A percentile compares a stretch with the other conserved stretches of the same genome.
These are phyloP conservation scores for Rattus norvegicus DNA, from an alignment of 2,113 vertebrate species.

Conservation along the genomic window DNA sequence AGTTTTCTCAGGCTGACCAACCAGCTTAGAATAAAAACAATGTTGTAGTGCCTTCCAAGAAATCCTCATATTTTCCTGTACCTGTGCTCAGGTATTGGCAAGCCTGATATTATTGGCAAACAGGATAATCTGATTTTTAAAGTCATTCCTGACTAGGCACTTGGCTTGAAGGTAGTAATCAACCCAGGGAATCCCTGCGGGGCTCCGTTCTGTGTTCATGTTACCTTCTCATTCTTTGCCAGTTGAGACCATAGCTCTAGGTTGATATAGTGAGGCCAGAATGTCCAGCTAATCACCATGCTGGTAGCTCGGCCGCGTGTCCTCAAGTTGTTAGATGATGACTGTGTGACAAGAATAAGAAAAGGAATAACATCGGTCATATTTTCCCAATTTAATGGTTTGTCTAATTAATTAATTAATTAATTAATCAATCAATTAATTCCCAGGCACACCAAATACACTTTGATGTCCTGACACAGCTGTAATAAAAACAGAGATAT, in stretches of 20 bases:
- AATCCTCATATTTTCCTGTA: background rate
- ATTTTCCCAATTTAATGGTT: slow-evolving; percentile 13
- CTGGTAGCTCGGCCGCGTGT: background rate
- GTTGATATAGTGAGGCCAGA: background rate
- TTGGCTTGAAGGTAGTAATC: background rate
- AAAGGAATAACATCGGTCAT: slow-evolving; percentile 25
- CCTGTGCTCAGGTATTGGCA: background rate
- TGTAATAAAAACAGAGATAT: background rate
- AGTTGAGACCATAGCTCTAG: background rate
- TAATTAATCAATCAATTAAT: slow-evolving; percentile 36
- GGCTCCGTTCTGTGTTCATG: background rate
- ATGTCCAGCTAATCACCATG: background rate
- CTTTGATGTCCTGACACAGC: background rate
- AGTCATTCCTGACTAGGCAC: background rate
- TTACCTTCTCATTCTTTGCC: background rate
- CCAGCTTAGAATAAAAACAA: background rate
- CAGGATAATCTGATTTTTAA: background rate
- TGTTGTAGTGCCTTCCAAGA: background rate
- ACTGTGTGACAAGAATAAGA: background rate
- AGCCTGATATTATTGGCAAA: background rate
- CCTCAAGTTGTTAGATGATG: background rate
- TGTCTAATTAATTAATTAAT: slow-evolving; percentile 53
- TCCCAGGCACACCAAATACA: slow-evolving; percentile 11
- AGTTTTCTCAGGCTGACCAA: background rate
- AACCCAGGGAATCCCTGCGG: background rate